Base-by-base conservation (phyloP, 92 coral and sea anemone genomes). In the Zoanthus sociatus region DNA sequence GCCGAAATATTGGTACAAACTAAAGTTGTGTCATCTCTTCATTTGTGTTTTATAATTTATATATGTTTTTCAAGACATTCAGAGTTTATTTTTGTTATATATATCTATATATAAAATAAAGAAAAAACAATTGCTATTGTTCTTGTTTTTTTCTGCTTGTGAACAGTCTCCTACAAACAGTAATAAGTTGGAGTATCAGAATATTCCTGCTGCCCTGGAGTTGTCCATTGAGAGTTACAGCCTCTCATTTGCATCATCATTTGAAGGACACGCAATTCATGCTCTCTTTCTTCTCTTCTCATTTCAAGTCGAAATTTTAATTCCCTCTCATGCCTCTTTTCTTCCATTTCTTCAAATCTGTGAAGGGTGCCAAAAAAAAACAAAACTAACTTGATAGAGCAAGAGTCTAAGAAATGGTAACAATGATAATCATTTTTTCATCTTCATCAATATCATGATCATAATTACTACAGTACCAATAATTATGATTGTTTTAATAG, bases 241-340 rank as follows among this genome's bases (percentile, higher is more conserved):
- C 63, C 82, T 76, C 54, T 76, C 82, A 76, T 76, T 76, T 76
- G 82, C 82, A 76, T 76, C 82, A 76, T 76, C 63, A 76, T 76
- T 76, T 46, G 30, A 76, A 76, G 82, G 18, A 78, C 69, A 79
- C 69, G 63, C 72, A 58, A 79, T 79, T 56, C 72, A 45, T 79
- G 71, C 73, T 56, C 26, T 55, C 72, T 70, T 55, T 42, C 55
- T 50, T 50, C 55, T 50, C 12, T 50, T 50, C 9, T 50, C 12
- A 50, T 50, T 7, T 50, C 9, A 50, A 50, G 55, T 50, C 55
- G 55, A 50, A 50, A 50, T 50, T 7, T 50, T 50, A 50, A 50
- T 50, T 50, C 55, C 55, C 55, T 50, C 55, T 50, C 55, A 50
- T 50, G 55, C 55, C 12, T 50, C 55, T 50, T 32, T 21, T 77